phyloP scores from a whole-genome alignment of 2,888 invertebrate genomes.

The Xanthostigma xanthostigma region DNA sequence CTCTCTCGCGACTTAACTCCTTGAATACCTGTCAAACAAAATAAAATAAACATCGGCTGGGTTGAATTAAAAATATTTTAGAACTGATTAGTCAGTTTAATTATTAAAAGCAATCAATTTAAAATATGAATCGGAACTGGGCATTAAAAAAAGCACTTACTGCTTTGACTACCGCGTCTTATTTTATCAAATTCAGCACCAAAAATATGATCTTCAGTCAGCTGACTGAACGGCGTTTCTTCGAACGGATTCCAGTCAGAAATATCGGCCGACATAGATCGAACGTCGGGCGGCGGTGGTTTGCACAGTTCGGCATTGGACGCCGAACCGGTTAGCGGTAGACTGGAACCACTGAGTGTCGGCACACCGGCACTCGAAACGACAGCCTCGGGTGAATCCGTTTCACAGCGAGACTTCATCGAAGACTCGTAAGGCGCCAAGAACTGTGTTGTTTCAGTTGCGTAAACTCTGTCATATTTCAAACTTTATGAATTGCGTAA shows the following conservation, averaged over 20 bases:
- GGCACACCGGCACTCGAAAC: constrained; percentile 11
- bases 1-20: constrained; percentile 56
- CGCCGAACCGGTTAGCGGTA: constrained; percentile 25
- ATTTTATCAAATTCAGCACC: constrained; percentile 74
- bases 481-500: not conserved
- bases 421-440: constrained; percentile 58
- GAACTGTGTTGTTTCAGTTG: constrained; percentile 58
- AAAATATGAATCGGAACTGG: too few species aligned
- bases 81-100: too few species aligned
- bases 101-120: not conserved
- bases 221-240: constrained; percentile 49
- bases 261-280: constrained; percentile 38
- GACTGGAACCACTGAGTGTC: constrained; percentile 10
- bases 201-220: constrained; percentile 68
- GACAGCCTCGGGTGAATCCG: constrained; percentile 26
- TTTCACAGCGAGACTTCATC: constrained; percentile 35
- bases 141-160: constrained; percentile 35
- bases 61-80: too few species aligned
- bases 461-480: constrained; percentile 42
- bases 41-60: not conserved
- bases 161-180: constrained; percentile 61
- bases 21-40: constrained; percentile 35
- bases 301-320: constrained; percentile 27
- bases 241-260: constrained; percentile 76
- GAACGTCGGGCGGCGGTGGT: constrained; percentile 19